phyloP scores from a whole-genome alignment of 2,888 invertebrate genomes.

The Bruchidius siliquastri region DNA sequence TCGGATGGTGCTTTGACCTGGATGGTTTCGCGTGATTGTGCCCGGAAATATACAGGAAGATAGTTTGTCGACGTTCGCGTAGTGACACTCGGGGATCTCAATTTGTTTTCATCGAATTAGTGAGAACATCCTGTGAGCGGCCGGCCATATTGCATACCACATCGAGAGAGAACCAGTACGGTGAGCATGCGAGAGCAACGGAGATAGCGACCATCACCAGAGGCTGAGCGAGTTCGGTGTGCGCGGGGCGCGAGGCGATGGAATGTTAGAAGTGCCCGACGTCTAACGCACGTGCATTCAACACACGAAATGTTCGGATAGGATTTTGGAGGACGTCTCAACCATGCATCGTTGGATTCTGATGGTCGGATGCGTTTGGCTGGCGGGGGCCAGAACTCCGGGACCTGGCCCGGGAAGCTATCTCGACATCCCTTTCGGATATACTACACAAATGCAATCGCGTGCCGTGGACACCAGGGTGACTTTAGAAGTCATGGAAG shows the following conservation, averaged over 20 bases:
- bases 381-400: slow-evolving; percentile 40
- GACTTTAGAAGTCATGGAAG: slow-evolving; percentile 81
- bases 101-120: slow-evolving; percentile 34
- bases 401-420: slow-evolving; percentile 39
- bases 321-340: slow-evolving; percentile 1
- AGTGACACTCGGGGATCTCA: slow-evolving; percentile 19
- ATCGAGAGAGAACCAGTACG: slow-evolving; percentile 37
- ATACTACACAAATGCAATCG: slow-evolving; percentile 65
- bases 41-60: background rate
- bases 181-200: slow-evolving; percentile 28
- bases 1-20: slow-evolving; percentile 2
- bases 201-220: slow-evolving; percentile 39
- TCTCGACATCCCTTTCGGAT: slow-evolving; percentile 37
- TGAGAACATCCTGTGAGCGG: slow-evolving; percentile 35
- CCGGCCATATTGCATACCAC: slow-evolving; percentile 52
- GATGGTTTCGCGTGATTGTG: background rate
- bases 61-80: background rate
- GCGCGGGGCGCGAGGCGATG: slow-evolving; percentile 44
- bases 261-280: slow-evolving; percentile 47
- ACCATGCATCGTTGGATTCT: slow-evolving; percentile 3
- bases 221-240: slow-evolving; percentile 44
- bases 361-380: slow-evolving; percentile 32
- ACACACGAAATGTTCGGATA: slow-evolving; percentile 33
- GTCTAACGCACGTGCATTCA: slow-evolving; percentile 43
- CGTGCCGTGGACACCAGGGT: slow-evolving; percentile 83